Percentiles rank a stretch among this genome's conserved stretches.
These are phyloP conservation scores for Polypedilum vanderplanki DNA, from an alignment of 1,140 invertebrate species.

Conservation along the genomic window DNA sequence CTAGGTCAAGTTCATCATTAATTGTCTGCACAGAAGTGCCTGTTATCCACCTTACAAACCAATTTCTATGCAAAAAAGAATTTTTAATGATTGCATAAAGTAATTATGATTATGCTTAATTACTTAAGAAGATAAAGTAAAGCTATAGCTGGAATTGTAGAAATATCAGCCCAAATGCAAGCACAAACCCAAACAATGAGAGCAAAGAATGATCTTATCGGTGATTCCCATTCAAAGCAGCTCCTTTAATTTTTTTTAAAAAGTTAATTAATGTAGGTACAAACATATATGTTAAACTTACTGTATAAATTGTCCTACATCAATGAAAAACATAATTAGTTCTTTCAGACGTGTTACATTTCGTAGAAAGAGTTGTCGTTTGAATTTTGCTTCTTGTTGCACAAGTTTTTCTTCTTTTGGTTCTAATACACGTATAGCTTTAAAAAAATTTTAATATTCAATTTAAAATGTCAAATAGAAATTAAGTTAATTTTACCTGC, in stretches of 20 bases:
- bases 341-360: slow-evolving; percentile 91
- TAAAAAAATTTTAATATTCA: no score
- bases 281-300: slow-evolving; percentile 48
- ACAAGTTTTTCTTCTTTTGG: slow-evolving; percentile 95
- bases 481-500: no score
- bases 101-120: slow-evolving; percentile 22
- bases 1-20: slow-evolving; percentile 68
- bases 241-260: slow-evolving; percentile 53
- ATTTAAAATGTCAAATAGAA: no score
- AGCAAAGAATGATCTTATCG: slow-evolving; percentile 77
- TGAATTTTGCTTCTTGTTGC: slow-evolving; percentile 91
- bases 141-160: slow-evolving; percentile 72
- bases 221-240: slow-evolving; percentile 96
- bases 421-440: slow-evolving; percentile 81
- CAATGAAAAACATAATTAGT: slow-evolving; percentile 81
- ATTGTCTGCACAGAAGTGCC: slow-evolving; percentile 52
- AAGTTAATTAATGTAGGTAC: not conserved
- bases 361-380: slow-evolving; percentile 83
- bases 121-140: slow-evolving; percentile 73
- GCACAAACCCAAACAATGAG: slow-evolving; percentile 69
- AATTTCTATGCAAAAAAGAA: slow-evolving; percentile 43
- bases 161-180: slow-evolving; percentile 51
- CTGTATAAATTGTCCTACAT: slow-evolving; percentile 87
- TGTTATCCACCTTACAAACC: slow-evolving; percentile 51
- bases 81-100: not conserved